Evolutionary conservation across 2,888 invertebrate species (phyloP).

Genomic region (Caenorhabditis doughertyi): DNA sequence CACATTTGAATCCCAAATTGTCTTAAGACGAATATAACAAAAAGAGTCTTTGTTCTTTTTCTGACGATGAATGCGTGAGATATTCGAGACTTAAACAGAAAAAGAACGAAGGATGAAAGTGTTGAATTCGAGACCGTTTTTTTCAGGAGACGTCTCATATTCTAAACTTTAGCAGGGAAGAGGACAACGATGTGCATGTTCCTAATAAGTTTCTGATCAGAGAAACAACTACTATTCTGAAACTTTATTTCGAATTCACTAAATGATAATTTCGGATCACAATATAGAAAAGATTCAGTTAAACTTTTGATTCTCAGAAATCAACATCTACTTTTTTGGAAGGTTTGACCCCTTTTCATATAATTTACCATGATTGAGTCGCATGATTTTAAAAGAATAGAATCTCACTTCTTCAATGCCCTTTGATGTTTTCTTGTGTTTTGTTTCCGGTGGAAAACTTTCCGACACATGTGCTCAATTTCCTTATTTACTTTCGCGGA

Average conservation of each 20-base stretch:
- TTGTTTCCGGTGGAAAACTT: conserved; percentile 23
- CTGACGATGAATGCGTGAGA: conserved; percentile 3
- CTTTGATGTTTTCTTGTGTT: conserved; percentile 28
- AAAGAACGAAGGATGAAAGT: conserved; percentile 11
- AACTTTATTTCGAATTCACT: too few species aligned
- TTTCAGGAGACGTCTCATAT: conserved; percentile 1
- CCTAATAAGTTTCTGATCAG: too few species aligned
- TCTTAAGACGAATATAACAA: background rate
- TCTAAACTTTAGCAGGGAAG: background rate
- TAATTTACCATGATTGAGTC: too few species aligned
- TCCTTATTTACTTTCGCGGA: conserved; percentile 23
- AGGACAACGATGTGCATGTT: background rate
- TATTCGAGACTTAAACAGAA: conserved; percentile 30
- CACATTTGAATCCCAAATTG: conserved; percentile 35
- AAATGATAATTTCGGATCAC: too few species aligned
- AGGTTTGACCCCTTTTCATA: too few species aligned
- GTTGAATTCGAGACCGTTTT: conserved; percentile 39
- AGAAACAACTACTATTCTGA: too few species aligned
- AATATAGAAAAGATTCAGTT: too few species aligned
- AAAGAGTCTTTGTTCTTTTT: conserved; percentile 22
- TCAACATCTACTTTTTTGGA: too few species aligned
- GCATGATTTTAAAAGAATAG: background rate
- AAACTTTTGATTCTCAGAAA: too few species aligned
- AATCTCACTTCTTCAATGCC: background rate
- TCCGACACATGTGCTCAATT: conserved; percentile 8